phyloP scores from a whole-genome alignment of 2,113 vertebrate genomes.

The Halichoerus grypus region DNA sequence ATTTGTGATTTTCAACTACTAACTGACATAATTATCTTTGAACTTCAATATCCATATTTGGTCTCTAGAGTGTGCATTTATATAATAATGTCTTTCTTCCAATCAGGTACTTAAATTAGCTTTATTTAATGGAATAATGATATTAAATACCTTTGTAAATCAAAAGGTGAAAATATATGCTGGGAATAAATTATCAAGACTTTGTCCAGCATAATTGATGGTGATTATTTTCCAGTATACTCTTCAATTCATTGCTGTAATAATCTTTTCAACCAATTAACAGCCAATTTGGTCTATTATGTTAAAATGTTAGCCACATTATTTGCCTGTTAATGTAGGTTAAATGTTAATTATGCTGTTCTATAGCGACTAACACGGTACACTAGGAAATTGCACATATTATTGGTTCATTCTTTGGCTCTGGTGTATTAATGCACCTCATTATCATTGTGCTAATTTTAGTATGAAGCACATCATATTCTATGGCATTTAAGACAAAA shows the following conservation, averaged over 20 bases:
- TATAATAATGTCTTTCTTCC: constrained; percentile 62
- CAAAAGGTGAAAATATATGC: constrained; percentile 71
- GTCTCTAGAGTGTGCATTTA: background rate
- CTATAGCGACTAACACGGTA: background rate
- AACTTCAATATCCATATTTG: constrained; percentile 47
- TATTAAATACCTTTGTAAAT: constrained; percentile 67
- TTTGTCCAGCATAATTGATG: constrained; percentile 67
- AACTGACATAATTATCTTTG: constrained; percentile 49
- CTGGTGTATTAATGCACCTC: background rate
- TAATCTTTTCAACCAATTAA: constrained; percentile 74
- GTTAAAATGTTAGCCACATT: constrained; percentile 69
- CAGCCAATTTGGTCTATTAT: constrained; percentile 67
- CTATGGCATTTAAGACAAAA: constrained; percentile 15
- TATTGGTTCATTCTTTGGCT: constrained; percentile 60
- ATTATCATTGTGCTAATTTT: constrained; percentile 63
- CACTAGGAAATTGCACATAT: constrained; percentile 39
- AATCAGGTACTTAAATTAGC: constrained; percentile 39
- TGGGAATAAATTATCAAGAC: constrained; percentile 62
- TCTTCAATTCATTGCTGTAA: constrained; percentile 68
- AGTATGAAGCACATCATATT: background rate
- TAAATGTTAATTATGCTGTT: constrained; percentile 77
- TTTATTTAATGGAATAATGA: constrained; percentile 65
- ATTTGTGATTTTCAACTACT: constrained; percentile 46
- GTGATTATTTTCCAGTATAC: constrained; percentile 72
- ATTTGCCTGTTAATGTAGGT: constrained; percentile 70